These are phyloP conservation scores for Gnatocerus cornutus DNA, from an alignment of 2,888 invertebrate genomes.

Conservation along the genomic window DNA sequence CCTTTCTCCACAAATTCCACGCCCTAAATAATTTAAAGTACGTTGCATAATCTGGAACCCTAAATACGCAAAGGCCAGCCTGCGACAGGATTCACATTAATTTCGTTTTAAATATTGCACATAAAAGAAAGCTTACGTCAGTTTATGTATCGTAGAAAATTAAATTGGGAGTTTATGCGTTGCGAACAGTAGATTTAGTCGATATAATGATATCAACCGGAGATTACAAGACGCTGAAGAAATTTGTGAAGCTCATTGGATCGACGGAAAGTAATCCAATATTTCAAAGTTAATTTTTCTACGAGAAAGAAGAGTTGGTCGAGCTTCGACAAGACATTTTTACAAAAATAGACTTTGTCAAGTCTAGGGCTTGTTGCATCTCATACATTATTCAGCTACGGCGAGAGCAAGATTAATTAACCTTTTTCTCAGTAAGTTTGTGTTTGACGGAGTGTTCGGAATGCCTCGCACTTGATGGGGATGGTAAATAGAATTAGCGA, in stretches of 20 bases:
- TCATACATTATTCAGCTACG: conserved; percentile 44
- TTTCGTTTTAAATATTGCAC: conserved; percentile 39
- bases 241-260: conserved; percentile 43
- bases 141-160: conserved; percentile 42
- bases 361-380: conserved; percentile 37
- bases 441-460: conserved; percentile 26
- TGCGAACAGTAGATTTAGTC: conserved; percentile 35
- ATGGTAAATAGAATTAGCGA: conserved; percentile 26
- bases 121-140: conserved; percentile 28
- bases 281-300: conserved; percentile 42
- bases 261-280: conserved; percentile 44
- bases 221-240: conserved; percentile 48
- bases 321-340: background rate
- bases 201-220: conserved; percentile 46
- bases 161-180: conserved; percentile 38
- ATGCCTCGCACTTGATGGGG: conserved; percentile 20
- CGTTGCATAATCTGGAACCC: conserved; percentile 25
- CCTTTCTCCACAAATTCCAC: conserved; percentile 3
- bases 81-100: conserved; percentile 30
- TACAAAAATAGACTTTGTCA: conserved; percentile 16
- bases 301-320: conserved; percentile 8
- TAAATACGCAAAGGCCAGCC: conserved; percentile 3
- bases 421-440: conserved; percentile 16
- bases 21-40: conserved; percentile 7
- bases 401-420: conserved; percentile 39